These are phyloP conservation scores for Ivindomyrus marchei DNA, from an alignment of 2,113 vertebrate genomes.

Conservation along the genomic window DNA sequence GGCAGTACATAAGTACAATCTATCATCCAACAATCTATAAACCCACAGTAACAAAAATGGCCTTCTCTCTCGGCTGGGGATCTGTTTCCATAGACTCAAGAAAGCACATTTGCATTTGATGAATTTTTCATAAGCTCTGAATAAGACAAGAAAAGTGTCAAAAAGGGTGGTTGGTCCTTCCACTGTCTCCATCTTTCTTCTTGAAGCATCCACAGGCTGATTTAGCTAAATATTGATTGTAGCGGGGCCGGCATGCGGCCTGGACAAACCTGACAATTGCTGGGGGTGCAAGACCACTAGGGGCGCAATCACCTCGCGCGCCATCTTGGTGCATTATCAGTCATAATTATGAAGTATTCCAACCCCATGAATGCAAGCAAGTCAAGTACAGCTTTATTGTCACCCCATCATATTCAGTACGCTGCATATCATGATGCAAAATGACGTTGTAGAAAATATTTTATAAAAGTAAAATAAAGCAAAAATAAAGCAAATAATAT, in stretches of 20 bases:
- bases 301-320: not conserved
- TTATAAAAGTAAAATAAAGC: not conserved
- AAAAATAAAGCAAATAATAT: not conserved
- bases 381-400: not conserved
- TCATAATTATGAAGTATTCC: not conserved
- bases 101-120: slow-evolving; percentile 7
- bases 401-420: not conserved
- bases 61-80: not conserved
- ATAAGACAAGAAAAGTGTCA: not conserved
- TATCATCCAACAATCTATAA: not conserved
- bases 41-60: not conserved
- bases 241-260: not conserved
- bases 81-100: not conserved
- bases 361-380: not conserved
- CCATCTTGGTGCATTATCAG: not conserved
- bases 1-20: not conserved
- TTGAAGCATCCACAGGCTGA: not conserved
- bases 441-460: not conserved
- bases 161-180: not conserved
- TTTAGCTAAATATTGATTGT: not conserved
- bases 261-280: not conserved
- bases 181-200: not conserved
- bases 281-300: not conserved
- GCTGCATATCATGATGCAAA: not conserved
- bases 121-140: not conserved